These are phyloP conservation scores for Sarcophaga variegata DNA, from an alignment of 2,888 invertebrate species.

Conservation along the genomic window DNA sequence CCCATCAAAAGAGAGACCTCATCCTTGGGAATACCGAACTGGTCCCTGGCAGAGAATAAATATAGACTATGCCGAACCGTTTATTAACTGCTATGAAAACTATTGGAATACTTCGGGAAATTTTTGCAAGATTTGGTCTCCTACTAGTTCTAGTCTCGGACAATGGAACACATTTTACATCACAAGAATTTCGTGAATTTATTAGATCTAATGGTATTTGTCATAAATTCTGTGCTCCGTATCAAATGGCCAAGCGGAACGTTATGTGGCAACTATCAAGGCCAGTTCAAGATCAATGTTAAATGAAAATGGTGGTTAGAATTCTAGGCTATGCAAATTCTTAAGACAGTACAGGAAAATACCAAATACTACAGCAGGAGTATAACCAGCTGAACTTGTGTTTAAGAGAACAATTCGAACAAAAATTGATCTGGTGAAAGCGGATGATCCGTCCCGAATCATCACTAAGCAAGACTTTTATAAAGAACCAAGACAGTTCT, in stretches of 20 bases:
- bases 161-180: slow-evolving; percentile 45
- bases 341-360: slow-evolving; percentile 57
- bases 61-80: slow-evolving; percentile 46
- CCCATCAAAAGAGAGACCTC: neutral
- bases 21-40: slow-evolving; percentile 10
- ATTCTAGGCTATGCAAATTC: slow-evolving; percentile 34
- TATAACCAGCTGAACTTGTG: slow-evolving; percentile 47
- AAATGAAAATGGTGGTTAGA: slow-evolving; percentile 20
- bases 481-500: slow-evolving; percentile 2
- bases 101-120: slow-evolving; percentile 35
- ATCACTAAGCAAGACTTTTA: neutral
- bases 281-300: neutral
- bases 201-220: slow-evolving; percentile 29
- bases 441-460: neutral
- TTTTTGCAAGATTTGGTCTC: slow-evolving; percentile 50
- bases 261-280: slow-evolving; percentile 10
- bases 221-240: slow-evolving; percentile 42
- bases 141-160: slow-evolving; percentile 34
- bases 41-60: slow-evolving; percentile 34
- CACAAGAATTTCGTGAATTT: slow-evolving; percentile 33
- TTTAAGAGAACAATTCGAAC: slow-evolving; percentile 47
- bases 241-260: slow-evolving; percentile 22
- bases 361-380: slow-evolving; percentile 38
- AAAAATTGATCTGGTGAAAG: slow-evolving; percentile 28
- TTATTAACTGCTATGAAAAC: slow-evolving; percentile 29